Conservation (phyloP, 2,113 vertebrate genomes). For the Prunella himalayana region DNA sequence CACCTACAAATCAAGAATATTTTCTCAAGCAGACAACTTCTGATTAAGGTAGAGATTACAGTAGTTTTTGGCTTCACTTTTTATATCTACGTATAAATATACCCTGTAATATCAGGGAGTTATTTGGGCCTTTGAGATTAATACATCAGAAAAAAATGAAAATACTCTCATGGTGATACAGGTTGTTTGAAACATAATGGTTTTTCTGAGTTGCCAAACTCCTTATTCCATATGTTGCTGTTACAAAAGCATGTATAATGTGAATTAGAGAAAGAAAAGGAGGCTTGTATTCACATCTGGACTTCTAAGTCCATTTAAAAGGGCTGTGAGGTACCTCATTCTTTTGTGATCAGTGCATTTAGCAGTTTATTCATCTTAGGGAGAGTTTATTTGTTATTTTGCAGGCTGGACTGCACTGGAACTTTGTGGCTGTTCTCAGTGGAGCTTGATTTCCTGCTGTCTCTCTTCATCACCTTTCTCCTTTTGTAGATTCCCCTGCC, state of each 20-base stretch:
- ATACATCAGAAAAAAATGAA: not conserved
- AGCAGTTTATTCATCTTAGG: not conserved
- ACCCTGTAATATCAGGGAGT: not conserved
- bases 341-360: not conserved
- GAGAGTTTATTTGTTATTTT: slow-evolving; percentile 43
- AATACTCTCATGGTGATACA: not conserved
- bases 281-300: not conserved
- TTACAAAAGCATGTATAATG: not conserved
- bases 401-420: not conserved
- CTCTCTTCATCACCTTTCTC: slow-evolving; percentile 21
- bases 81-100: not conserved
- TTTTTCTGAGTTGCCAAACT: not conserved
- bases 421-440: slow-evolving; percentile 31
- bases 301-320: not conserved
- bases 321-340: not conserved
- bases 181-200: not conserved
- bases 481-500: not conserved
- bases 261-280: not conserved
- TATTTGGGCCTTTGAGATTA: not conserved
- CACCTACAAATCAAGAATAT: not conserved
- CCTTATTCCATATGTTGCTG: not conserved
- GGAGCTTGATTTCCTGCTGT: slow-evolving; percentile 39
- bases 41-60: not conserved
- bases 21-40: not conserved
- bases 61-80: not conserved